Base-by-base conservation (phyloP, 2,888 invertebrate species). In the Cryptops parisi region DNA sequence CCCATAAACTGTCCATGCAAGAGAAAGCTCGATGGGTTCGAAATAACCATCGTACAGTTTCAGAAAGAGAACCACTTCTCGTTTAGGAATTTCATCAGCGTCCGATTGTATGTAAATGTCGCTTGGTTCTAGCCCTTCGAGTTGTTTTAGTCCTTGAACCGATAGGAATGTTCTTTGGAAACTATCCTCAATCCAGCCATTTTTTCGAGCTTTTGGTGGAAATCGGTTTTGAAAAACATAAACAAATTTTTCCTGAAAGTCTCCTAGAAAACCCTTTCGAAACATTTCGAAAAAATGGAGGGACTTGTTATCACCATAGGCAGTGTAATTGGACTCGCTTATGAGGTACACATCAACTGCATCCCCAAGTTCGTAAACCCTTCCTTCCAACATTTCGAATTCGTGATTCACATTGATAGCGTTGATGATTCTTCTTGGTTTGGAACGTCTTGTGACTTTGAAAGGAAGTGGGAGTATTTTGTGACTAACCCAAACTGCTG, bases 11-110 rank as follows among this genome's bases (percentile, higher is more conserved):
- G 76, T 77, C 75, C 79, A 79, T 58, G 78, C 72, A 39, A 79
- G 64, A 43, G 79, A 71, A 60, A 81, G 78, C 38, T 70, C 70
- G 22, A 78, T 69, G 1, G 78, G 77, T 62, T 78, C 75, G 1
- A 77, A 76, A 72, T 76, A 78, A 47, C 77, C 76, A 58, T 80
- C 75, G 65, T 81, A 81, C 53, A 77, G 72, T 67, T 80, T 81
- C 38, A 82, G 70, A 68, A 78, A 81, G 62, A 76, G 72, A 23
- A 82, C 63, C n/a, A 80, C 76, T 54, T 75, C 69, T 24, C 72
- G 70, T 55, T 78, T 77, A 17, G 79, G 75, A 55, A 82, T 73
- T 59, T 79, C 78, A 62, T 77, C 76, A 19, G 73, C 68, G 58
- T 77, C 73, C 47, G 74, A 75, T 22, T 61, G 58, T 40, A 74